Percentiles rank a stretch among this genome's conserved stretches.
Conservation (phyloP, 2,797 vertebrate species). For the Oreochromis mossambicus region DNA sequence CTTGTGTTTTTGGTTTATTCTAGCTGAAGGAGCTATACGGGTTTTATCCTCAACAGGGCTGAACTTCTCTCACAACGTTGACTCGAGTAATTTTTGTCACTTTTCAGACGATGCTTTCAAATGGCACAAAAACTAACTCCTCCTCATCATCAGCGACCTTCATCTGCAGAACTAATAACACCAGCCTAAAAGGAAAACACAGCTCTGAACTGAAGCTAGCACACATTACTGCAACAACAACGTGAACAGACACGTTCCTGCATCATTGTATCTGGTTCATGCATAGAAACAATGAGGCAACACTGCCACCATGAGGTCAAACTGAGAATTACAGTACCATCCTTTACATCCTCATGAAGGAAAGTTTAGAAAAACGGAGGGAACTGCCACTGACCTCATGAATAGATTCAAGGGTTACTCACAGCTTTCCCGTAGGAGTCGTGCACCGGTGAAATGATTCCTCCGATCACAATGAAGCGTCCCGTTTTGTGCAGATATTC, state of each 20-base stretch:
- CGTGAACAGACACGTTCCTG: not conserved
- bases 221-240: not conserved
- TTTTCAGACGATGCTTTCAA: not conserved
- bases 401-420: slow-evolving; percentile 20
- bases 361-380: not conserved
- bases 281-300: not conserved
- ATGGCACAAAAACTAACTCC: not conserved
- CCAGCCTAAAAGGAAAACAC: not conserved
- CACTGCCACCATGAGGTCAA: not conserved
- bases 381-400: accelerated
- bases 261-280: not conserved
- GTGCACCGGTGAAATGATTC: slow-evolving; percentile 96
- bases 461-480: slow-evolving; percentile 95
- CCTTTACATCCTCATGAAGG: not conserved
- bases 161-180: not conserved
- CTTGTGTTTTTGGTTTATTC: accelerated
- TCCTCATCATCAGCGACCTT: accelerated
- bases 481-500: slow-evolving; percentile 94
- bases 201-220: not conserved
- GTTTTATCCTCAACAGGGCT: not conserved
- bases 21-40: not conserved
- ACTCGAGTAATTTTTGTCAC: not conserved
- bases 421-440: slow-evolving; percentile 97
- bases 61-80: not conserved
- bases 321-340: accelerated